Conservation (phyloP, 1,140 invertebrate genomes). For the Drosophila cardini region DNA sequence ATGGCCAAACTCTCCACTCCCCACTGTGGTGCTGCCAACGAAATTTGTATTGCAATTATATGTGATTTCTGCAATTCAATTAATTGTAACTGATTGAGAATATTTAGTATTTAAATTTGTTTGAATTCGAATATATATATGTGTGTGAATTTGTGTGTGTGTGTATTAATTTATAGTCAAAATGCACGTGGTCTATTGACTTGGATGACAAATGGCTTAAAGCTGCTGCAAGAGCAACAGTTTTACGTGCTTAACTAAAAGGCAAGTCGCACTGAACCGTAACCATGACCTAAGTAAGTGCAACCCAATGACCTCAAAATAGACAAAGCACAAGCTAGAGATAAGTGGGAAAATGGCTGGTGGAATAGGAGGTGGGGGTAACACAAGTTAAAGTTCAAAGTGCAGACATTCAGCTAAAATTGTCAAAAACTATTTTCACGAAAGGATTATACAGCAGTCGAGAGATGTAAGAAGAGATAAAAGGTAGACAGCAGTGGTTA, state of each 20-base stretch:
- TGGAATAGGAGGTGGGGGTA: not conserved
- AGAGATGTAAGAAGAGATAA: no score
- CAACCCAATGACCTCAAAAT: constrained; percentile 46
- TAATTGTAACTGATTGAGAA: constrained; percentile 30
- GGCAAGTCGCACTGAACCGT: constrained; percentile 34
- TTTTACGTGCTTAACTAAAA: constrained; percentile 31
- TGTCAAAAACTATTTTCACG: constrained; percentile 57
- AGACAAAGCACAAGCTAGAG: constrained; percentile 2
- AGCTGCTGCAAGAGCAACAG: constrained; percentile 37
- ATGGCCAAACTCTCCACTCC: no score
- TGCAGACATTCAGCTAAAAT: constrained; percentile 40
- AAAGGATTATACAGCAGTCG: constrained; percentile 44
- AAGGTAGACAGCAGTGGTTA: constrained; percentile 5
- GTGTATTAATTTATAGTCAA: constrained; percentile 36
- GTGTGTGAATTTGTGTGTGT: not conserved
- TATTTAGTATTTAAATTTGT: constrained; percentile 23
- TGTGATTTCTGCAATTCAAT: constrained; percentile 5
- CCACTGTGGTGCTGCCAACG: not conserved
- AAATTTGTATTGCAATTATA: constrained; percentile 7
- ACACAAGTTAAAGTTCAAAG: constrained; percentile 50
- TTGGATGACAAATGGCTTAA: constrained; percentile 34
- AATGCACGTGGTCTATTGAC: constrained; percentile 35
- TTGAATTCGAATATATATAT: no score
- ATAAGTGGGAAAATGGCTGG: not conserved
- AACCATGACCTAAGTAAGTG: constrained; percentile 45